These are phyloP conservation scores for Lepus americanus DNA, from an alignment of 2,113 vertebrate species.

Conservation along the genomic window DNA sequence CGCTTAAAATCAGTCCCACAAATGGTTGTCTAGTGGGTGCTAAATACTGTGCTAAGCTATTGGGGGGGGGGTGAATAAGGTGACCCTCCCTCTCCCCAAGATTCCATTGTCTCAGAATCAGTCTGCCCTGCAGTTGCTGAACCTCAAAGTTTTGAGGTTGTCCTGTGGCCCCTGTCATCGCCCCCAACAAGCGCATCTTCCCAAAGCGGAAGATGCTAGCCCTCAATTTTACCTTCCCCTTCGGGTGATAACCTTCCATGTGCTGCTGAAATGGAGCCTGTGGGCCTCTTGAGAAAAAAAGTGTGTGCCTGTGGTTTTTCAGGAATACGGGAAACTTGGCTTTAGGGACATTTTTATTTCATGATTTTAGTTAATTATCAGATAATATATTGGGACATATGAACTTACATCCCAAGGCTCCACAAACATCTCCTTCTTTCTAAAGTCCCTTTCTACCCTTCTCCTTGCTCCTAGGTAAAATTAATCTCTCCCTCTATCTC, in stretches of 20 bases:
- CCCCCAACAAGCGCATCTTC: neutral
- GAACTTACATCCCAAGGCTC: neutral
- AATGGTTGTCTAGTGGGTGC: neutral
- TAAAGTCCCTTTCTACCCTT: neutral
- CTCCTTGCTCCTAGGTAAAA: neutral
- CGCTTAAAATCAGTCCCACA: neutral
- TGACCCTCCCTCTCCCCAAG: no score
- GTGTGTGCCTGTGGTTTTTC: neutral
- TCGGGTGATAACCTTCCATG: neutral
- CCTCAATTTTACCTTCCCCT: neutral
- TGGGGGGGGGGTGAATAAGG: neutral
- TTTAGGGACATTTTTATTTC: conserved; percentile 25
- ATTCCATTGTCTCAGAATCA: neutral
- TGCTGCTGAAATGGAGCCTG: neutral
- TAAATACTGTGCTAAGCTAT: neutral
- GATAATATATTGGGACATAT: conserved; percentile 4
- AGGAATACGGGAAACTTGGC: conserved; percentile 14
- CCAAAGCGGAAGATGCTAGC: neutral
- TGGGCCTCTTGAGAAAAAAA: neutral
- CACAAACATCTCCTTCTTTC: neutral
- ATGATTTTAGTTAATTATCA: conserved; percentile 55
- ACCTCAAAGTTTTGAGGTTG: neutral
- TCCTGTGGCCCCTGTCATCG: neutral
- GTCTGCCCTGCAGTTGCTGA: neutral
- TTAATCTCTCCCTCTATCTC: neutral